Evolutionary conservation across 2,797 vertebrate species (phyloP).

Genomic region (Calcarius lapponicus): DNA sequence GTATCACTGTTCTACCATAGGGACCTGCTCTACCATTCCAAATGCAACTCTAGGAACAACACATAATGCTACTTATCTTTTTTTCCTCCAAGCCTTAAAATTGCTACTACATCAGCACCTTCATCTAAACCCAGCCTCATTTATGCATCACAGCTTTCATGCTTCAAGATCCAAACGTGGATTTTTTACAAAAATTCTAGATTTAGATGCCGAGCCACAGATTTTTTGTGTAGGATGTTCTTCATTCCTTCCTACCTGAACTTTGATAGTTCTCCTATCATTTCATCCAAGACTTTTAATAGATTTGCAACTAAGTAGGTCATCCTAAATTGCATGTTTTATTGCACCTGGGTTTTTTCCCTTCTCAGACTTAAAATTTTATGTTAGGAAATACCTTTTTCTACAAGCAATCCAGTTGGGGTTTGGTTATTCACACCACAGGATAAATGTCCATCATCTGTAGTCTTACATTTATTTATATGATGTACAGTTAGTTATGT

Average conservation of each 20-base stretch:
- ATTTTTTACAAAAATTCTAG: not conserved
- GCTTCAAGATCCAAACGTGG: not conserved
- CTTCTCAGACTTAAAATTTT: not conserved
- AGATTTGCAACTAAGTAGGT: not conserved
- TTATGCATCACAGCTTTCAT: constrained; percentile 28
- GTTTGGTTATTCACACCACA: not conserved
- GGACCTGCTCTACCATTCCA: not conserved
- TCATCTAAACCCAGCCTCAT: constrained; percentile 10
- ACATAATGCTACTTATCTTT: not conserved
- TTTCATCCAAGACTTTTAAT: not conserved
- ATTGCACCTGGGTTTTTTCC: not conserved
- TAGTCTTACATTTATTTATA: not conserved
- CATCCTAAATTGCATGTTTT: not conserved
- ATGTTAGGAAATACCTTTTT: not conserved
- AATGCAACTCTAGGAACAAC: not conserved
- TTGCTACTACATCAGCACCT: constrained; percentile 49
- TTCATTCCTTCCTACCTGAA: constrained; percentile 51
- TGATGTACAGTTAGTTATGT: not conserved
- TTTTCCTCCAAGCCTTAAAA: constrained; percentile 5
- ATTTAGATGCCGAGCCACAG: constrained; percentile 4
- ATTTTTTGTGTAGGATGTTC: constrained; percentile 44
- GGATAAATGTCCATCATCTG: not conserved
- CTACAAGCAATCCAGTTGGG: not conserved
- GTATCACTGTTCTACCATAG: not conserved
- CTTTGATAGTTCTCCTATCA: not conserved